These are phyloP conservation scores for Crotalus tigris DNA, from an alignment of 2,113 vertebrate species.

Conservation along the genomic window DNA sequence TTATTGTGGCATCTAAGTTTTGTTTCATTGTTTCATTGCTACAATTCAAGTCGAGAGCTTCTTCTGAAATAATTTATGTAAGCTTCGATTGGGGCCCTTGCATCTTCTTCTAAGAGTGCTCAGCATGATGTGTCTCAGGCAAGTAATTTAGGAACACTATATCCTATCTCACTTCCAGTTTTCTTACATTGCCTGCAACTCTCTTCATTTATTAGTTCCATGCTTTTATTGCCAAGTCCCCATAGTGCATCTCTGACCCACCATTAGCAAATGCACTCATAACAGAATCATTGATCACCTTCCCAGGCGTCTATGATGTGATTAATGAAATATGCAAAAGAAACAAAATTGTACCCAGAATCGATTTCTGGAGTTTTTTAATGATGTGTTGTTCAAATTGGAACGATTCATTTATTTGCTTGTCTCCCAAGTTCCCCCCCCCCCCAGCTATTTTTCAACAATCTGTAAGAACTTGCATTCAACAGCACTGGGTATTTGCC, in stretches of 20 bases:
- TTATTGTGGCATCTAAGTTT: not conserved
- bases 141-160: not conserved
- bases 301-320: not conserved
- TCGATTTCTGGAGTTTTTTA: conserved; percentile 8
- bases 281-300: conserved; percentile 10
- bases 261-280: conserved; percentile 26
- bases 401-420: not conserved
- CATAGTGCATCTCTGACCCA: not conserved
- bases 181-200: not conserved
- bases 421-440: not conserved
- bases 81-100: not conserved
- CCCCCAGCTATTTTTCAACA: conserved; percentile 2
- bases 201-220: not conserved
- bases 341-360: conserved; percentile 9
- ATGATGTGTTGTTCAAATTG: conserved; percentile 18
- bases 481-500: not conserved
- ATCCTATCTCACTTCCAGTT: not conserved
- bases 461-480: conserved; percentile 17
- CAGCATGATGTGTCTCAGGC: not conserved
- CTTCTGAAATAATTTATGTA: not conserved
- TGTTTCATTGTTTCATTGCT: not conserved
- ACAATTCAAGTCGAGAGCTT: not conserved
- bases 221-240: not conserved
- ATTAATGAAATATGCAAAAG: conserved; percentile 31
- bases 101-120: not conserved